These are phyloP conservation scores for Callyntrura sp. DNA, from an alignment of 2,888 invertebrate genomes.

Conservation along the genomic window DNA sequence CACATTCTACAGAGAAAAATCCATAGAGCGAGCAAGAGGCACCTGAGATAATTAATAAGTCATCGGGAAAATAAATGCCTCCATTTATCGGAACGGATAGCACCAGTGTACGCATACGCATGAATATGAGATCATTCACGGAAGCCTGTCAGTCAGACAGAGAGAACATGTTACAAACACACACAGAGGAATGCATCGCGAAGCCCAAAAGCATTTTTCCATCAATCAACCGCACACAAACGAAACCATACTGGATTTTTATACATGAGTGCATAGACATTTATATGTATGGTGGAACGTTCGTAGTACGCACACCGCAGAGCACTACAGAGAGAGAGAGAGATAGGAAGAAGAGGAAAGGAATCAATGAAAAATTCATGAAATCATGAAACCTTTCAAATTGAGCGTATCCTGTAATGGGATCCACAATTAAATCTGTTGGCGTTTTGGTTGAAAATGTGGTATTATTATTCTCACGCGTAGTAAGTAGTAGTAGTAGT, in stretches of 20 bases:
- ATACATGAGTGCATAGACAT: no score
- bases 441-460: background rate
- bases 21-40: background rate
- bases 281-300: no score
- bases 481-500: no score
- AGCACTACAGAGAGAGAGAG: background rate
- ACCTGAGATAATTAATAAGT: background rate
- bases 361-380: slow-evolving; percentile 65
- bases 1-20: no score
- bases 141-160: slow-evolving; percentile 1
- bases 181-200: background rate
- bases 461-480: no score
- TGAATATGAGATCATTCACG: slow-evolving; percentile 14
- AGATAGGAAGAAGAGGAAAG: background rate
- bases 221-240: slow-evolving; percentile 51
- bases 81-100: no score
- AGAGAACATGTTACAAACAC: background rate
- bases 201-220: slow-evolving; percentile 20
- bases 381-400: slow-evolving; percentile 50
- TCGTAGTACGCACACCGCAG: background rate
- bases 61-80: background rate
- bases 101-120: background rate
- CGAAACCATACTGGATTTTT: slow-evolving; percentile 40
- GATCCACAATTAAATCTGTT: slow-evolving; percentile 61
- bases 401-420: background rate